These are phyloP conservation scores for Aphelenchoides bicaudatus DNA, from an alignment of 2,888 invertebrate genomes.

Conservation along the genomic window DNA sequence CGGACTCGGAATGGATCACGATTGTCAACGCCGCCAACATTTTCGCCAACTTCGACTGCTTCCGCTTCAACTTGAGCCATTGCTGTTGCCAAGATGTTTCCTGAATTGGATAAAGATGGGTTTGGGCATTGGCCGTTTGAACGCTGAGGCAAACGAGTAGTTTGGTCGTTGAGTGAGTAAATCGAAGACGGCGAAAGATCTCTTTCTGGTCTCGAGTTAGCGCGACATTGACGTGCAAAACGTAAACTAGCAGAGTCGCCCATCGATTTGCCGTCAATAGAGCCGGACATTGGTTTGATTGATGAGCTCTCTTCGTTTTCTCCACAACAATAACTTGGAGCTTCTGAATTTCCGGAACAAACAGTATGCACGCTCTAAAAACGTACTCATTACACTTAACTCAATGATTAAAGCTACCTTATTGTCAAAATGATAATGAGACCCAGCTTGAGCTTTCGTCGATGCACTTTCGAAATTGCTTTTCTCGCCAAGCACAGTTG, in stretches of 20 bases:
- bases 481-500: constrained; percentile 39
- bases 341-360: constrained; percentile 45
- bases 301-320: constrained; percentile 49
- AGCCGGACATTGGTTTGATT: constrained; percentile 46
- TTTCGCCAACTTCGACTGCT: constrained; percentile 9
- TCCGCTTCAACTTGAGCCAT: constrained; percentile 16
- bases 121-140: neutral
- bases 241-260: constrained; percentile 9
- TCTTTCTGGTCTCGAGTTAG: constrained; percentile 18
- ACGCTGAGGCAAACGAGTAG: too few species aligned
- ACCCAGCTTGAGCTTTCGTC: constrained; percentile 75
- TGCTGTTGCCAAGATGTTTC: too few species aligned
- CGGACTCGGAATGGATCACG: neutral
- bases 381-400: constrained; percentile 1
- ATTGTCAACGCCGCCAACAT: constrained; percentile 13
- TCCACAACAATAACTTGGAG: constrained; percentile 38
- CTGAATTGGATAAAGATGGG: neutral
- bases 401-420: constrained; percentile 42
- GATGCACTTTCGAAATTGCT: constrained; percentile 66
- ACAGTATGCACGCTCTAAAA: constrained; percentile 55
- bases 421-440: constrained; percentile 63
- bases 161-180: constrained; percentile 10
- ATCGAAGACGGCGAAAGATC: constrained; percentile 17
- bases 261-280: constrained; percentile 27
- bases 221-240: constrained; percentile 16